phyloP scores from a whole-genome alignment of 2,797 vertebrate genomes.

The Todus mexicanus region DNA sequence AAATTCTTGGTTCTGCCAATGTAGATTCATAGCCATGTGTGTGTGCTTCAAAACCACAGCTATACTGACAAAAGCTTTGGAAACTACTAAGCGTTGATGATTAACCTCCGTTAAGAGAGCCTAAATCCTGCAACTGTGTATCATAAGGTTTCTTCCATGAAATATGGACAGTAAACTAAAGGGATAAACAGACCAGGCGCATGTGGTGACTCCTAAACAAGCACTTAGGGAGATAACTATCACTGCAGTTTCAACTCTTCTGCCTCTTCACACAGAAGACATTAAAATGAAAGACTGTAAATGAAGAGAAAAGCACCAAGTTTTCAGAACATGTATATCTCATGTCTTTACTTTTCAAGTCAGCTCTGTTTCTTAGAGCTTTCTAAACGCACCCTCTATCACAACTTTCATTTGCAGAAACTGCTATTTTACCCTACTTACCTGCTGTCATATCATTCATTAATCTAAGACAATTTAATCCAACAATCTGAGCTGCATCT shows the following conservation, averaged over 20 bases:
- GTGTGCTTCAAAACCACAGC: accelerated
- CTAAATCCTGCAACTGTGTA: background rate
- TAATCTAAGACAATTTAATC: constrained; percentile 79
- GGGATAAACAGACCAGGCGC: background rate
- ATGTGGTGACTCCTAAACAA: accelerated
- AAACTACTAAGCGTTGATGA: background rate
- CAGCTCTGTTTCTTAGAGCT: background rate
- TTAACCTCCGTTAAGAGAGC: background rate
- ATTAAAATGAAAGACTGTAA: background rate
- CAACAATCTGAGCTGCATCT: constrained; percentile 81
- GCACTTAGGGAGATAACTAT: background rate
- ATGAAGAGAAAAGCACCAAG: background rate
- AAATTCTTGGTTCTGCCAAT: background rate
- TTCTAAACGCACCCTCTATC: background rate
- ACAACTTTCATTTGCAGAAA: background rate
- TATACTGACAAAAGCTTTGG: background rate
- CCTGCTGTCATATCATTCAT: constrained; percentile 86
- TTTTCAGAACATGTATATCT: background rate
- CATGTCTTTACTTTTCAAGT: background rate
- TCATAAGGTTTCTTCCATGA: background rate
- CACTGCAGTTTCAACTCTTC: background rate
- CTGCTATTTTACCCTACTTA: background rate
- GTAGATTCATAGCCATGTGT: background rate
- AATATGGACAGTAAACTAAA: background rate
- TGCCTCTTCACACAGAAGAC: background rate